Base-by-base conservation (phyloP, 2,888 invertebrate species). In the Leptothorax acervorum region DNA sequence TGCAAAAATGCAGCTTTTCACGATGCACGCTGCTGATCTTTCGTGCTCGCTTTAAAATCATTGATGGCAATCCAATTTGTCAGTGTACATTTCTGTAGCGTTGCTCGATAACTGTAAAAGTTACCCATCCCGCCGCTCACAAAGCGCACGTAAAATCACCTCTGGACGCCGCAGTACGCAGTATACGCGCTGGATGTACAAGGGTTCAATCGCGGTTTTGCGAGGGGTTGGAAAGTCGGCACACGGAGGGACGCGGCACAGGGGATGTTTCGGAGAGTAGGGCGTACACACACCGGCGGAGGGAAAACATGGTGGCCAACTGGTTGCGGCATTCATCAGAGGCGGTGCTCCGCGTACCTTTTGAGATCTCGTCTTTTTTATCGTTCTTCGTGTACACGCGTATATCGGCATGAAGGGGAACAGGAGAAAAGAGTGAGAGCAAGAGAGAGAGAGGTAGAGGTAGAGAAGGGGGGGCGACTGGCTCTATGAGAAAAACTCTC, bases 301-400 rank as follows among this genome's bases (percentile, higher is more conserved):
- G 88, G 89, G 90, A 91, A 89, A 91, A 89, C 90, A 90, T 87
- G 89, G 90, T 92, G 91, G 91, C 92, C 92, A 81, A 93, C 93
- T 93, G 93, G 93, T 92, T 93, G 93, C 93, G 91, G 92, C 92
- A 93, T 93, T 93, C 91, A 92, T 93, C 93, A 94, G 93, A 94
- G 94, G 93, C 92, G 92, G 92, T 90, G 90, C 92, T 91, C 91
- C 91, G 86, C 90, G 87, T 88, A 89, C 87, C 90, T 89, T 90
- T 90, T 90, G 66, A 89, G 88, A 89, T 88, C 85, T 90, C 87
- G 82, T 83, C 66, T 60, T 85, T 86, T 86, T 86, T 82, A 79
- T 83, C 87, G 87, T 84, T 89, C 85, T 71, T 18, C 86, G 82
- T 88, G 84, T 86, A 85, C 85, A 78, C 76, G 71, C 48, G 81